Evolutionary conservation across 2,113 vertebrate genomes (phyloP), one percentile per base, ranked within the genome.

Genomic region (Pipa parva): DNA sequence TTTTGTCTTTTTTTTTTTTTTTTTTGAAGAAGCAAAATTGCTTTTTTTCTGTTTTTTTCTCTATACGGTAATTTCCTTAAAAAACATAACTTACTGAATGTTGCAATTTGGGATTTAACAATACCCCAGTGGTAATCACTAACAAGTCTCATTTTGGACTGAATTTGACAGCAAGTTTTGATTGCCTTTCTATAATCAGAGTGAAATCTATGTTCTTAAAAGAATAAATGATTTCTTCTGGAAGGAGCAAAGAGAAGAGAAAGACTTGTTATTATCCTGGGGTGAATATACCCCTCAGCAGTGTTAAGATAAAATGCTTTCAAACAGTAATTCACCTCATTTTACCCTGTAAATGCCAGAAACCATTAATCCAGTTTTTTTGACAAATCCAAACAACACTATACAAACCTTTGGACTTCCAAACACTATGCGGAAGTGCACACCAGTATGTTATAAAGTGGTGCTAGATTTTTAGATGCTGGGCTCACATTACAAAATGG

Each of bases 71-170:
- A 70, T 70, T 70, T 70, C 58, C 66, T 61, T 70, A 70, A 66
- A 59, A 69, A 69, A 45, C 49, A 54, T 51, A 61, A 61, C 48
- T 70, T 70, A 61, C 66, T 54, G 37, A 46, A 70, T 60, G 61
- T 70, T 70, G 57, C 66, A 61, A 54, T 61, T 58, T 57, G 66
- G 66, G 58, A 45, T 61, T 70, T 60, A 70, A 70, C 66, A 70
- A 70, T 70, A 70, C 57, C 66, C 66, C 66, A 54, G 66, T 70
- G 66, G 66, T 61, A 70, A 61, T 70, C 66, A 70, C 66, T 70
- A 70, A 70, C 66, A 70, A 70, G 66, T 61, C 66, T 70, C 66
- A 70, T 70, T 70, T 61, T 70, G 66, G 66, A 54, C 66, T 70
- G 66, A 70, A 70, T 70, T 61, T 70, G 66, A 70, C 66, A 70